Percentiles rank a stretch among this genome's conserved stretches.
Conservation (phyloP, 2,797 vertebrate genomes). For the Enteromius trimaculatus region DNA sequence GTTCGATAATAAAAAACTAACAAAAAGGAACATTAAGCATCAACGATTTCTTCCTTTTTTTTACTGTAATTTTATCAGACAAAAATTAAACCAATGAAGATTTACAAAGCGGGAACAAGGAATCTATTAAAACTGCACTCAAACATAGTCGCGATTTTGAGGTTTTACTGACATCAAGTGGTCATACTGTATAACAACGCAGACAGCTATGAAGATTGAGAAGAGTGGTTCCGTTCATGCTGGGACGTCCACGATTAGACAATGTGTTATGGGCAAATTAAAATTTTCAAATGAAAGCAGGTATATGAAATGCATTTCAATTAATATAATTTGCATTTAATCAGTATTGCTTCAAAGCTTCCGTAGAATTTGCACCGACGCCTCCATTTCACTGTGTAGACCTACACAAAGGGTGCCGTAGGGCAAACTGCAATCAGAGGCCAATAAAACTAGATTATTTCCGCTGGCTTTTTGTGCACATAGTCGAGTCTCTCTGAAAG, state of each 20-base stretch:
- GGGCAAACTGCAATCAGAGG: constrained; percentile 74
- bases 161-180: constrained; percentile 53
- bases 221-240: neutral
- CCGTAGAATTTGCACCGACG: neutral
- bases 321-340: no score
- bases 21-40: neutral
- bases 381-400: neutral
- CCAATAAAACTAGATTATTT: constrained; percentile 94
- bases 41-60: neutral
- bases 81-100: neutral
- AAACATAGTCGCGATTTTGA: neutral
- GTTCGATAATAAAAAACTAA: neutral
- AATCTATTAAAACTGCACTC: neutral
- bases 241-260: neutral
- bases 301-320: neutral
- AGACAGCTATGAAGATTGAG: neutral
- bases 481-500: constrained; percentile 79
- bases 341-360: neutral
- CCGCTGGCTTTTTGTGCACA: constrained; percentile 86
- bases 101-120: neutral
- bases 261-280: neutral
- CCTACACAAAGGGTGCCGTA: constrained; percentile 76
- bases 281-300: neutral
- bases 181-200: constrained; percentile 13
- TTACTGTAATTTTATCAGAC: neutral